Percentiles rank a stretch among this genome's conserved stretches.
Conservation (phyloP, 2,888 invertebrate species). For the Matsumyia berberina region DNA sequence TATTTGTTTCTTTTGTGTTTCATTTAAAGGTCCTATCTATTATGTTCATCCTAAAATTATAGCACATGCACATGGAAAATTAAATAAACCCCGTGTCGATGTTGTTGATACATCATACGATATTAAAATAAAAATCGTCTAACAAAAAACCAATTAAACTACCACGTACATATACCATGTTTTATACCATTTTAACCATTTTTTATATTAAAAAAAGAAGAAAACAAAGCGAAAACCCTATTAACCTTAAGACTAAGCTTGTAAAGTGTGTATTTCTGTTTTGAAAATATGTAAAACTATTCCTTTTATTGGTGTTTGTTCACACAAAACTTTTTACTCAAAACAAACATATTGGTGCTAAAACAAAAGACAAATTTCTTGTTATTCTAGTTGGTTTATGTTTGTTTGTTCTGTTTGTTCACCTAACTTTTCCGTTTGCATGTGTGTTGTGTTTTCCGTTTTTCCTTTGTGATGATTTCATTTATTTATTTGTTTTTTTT, state of each 20-base stretch:
- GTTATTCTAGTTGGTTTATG: slow-evolving; percentile 9
- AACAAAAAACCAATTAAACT: slow-evolving; percentile 70
- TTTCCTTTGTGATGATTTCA: slow-evolving; percentile 71
- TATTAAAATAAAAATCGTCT: slow-evolving; percentile 84
- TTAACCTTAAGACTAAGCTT: slow-evolving; percentile 41
- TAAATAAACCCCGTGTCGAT: slow-evolving; percentile 81
- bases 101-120: slow-evolving; percentile 83
- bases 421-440: slow-evolving; percentile 60
- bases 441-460: slow-evolving; percentile 64
- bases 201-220: slow-evolving; percentile 63
- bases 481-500: slow-evolving; percentile 71
- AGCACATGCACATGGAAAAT: slow-evolving; percentile 83
- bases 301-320: slow-evolving; percentile 3
- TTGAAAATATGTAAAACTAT: neutral
- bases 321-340: slow-evolving; percentile 35
- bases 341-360: slow-evolving; percentile 59
- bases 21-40: slow-evolving; percentile 80
- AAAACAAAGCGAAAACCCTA: slow-evolving; percentile 22
- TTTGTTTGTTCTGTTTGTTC: slow-evolving; percentile 25
- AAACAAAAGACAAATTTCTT: neutral
- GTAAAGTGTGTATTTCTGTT: slow-evolving; percentile 39
- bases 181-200: slow-evolving; percentile 52
- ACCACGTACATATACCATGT: slow-evolving; percentile 23
- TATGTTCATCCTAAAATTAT: slow-evolving; percentile 82
- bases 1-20: slow-evolving; percentile 72